Evolutionary conservation across 1,140 invertebrate genomes (phyloP), one percentile per base, ranked within the genome.

Genomic region (Sesamia nonagrioides): DNA sequence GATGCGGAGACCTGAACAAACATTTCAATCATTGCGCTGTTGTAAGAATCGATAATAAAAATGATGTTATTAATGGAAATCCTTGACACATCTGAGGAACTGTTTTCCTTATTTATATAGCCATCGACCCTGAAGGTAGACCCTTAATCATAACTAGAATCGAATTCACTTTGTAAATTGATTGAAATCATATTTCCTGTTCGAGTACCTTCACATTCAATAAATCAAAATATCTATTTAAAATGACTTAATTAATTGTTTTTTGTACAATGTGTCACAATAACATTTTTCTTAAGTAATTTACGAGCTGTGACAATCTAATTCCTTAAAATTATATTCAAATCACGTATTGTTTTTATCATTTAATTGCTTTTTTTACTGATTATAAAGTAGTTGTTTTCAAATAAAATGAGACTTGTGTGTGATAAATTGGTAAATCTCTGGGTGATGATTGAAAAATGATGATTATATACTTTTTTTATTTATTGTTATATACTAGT

Each of bases 41-140:
- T 27, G 27, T 73, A 81, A 42, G 15, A 42, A 71, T 66, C 21
- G 72, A 71, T 80, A 77, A 60, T 82, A 84, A 84, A 84, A 80
- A 71, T 79, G 9, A 80, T 72, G 35, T 77, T 82, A 83, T 82
- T 72, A 80, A 82, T 78, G 73, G 9, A 63, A 72, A 87, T 69
- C 88, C 89, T 87, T 90, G 89, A 88, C 84, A 85, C 84, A 79
- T 88, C 83, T 84, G 60, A 84, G 82, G 84, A 82, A 86, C 80
- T 80, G 79, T 90, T 92, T 92, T 92, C 90, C 89, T 92, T 87
- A 86, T 91, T 86, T 83, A 82, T 82, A 82, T 82, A 84, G 71
- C 80, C 69, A 73, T 81, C 61, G 86, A 66, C 86, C 87, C 82
- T 89, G 77, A 81, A 58, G 78, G 13, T 42, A 35, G 63, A 75